A percentile compares a stretch with the other conserved stretches of the same genome.
Evolutionary conservation across 2,113 vertebrate species (phyloP).

Genomic region (Collichthys lucidus): DNA sequence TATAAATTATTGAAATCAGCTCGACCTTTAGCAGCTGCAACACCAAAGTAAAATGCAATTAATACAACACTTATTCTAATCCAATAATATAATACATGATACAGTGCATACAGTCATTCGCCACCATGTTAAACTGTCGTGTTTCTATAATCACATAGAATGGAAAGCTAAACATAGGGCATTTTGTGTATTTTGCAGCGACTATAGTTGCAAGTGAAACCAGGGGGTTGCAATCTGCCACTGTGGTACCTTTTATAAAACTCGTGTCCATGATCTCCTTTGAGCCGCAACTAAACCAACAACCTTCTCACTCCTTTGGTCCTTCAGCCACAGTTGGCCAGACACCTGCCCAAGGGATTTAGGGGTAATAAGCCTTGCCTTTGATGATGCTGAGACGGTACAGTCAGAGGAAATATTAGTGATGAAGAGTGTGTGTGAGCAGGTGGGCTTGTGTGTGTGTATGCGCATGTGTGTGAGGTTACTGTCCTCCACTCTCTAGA

Average conservation of each 20-base stretch:
- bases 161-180: too few species aligned
- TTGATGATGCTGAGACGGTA: slow-evolving; percentile 22
- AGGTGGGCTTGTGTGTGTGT: not conserved
- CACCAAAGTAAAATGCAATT: not conserved
- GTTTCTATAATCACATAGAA: too few species aligned
- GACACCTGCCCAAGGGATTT: slow-evolving; percentile 4
- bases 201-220: too few species aligned
- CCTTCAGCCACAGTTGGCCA: not conserved
- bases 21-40: too few species aligned
- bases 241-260: not conserved
- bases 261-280: not conserved
- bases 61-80: not conserved
- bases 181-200: too few species aligned
- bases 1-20: not conserved
- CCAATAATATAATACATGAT: not conserved
- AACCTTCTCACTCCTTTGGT: not conserved
- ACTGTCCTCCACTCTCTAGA: slow-evolving; percentile 1
- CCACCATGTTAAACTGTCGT: too few species aligned
- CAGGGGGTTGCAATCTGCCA: too few species aligned
- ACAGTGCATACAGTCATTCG: too few species aligned
- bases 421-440: slow-evolving; percentile 15
- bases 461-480: not conserved
- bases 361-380: slow-evolving; percentile 43
- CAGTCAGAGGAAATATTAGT: not conserved
- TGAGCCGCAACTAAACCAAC: slow-evolving; percentile 3